These are phyloP conservation scores for Nycticryphes semicollaris DNA, from an alignment of 2,113 vertebrate genomes.

Conservation along the genomic window DNA sequence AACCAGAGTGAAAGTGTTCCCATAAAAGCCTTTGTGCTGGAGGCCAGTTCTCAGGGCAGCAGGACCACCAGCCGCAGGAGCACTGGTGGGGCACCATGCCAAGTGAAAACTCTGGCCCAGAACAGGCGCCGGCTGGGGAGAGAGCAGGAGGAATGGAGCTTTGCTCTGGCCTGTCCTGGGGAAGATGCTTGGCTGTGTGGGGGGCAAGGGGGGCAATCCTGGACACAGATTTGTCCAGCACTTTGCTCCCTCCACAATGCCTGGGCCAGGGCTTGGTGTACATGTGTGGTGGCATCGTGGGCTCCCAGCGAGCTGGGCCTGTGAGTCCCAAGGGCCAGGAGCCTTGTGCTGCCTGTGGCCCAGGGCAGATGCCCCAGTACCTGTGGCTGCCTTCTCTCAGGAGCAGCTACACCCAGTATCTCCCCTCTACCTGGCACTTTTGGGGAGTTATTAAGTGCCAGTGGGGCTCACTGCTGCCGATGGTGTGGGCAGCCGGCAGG, in stretches of 20 bases:
- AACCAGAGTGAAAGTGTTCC: too few species aligned
- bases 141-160: too few species aligned
- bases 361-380: fast-evolving
- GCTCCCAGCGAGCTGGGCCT: not conserved
- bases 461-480: not conserved
- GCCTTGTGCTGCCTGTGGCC: not conserved
- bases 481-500: fast-evolving
- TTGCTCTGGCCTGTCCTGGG: not conserved
- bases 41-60: not conserved
- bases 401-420: not conserved
- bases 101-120: not conserved
- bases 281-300: fast-evolving
- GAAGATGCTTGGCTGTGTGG: fast-evolving
- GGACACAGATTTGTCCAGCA: fast-evolving
- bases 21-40: not conserved
- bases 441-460: not conserved
- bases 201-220: not conserved
- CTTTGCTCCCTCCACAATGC: not conserved
- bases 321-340: fast-evolving
- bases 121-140: not conserved
- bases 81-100: fast-evolving
- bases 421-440: not conserved
- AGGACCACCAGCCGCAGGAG: not conserved
- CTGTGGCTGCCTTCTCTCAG: not conserved
- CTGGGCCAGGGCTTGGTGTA: not conserved